Evolutionary conservation across 2,113 vertebrate genomes (phyloP), one percentile per base, ranked within the genome.

Genomic region (Zootoca vivipara): DNA sequence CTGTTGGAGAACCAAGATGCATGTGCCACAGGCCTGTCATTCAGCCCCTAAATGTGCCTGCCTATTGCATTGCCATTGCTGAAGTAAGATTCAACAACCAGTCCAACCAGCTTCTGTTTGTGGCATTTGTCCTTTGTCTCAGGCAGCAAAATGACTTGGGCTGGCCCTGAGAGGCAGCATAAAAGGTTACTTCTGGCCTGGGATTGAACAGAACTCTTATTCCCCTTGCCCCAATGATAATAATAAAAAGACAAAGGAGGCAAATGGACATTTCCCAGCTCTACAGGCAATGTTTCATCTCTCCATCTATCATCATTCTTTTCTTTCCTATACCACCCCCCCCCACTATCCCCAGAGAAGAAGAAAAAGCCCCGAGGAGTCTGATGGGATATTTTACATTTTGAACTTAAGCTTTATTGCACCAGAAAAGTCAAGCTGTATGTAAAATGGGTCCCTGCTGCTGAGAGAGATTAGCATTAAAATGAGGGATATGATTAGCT

Each of bases 391-490:
- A 82, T 86, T 89, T 89, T 69, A 82, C n/a, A 86, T 77, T 86
- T 58, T 35, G 26, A 67, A 26, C 52, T 78, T 90, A 83, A 35
- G 73, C 30, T 83, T 90, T 86, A 86, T 83, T 86, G 85, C 64
- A 83, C 79, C 85, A 86, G 84, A 83, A 90, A 82, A 90, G 81
- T 52, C 64, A 86, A 30, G 80, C 72, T 70, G 30, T 83, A 90
- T 78, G 79, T 86, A 83, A 86, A 86, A 90, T 81, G 20, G 46
- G 28, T 26, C n/a, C 15, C 33, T 18, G 80, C 65, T 64, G 74
- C 85, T 83, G 89, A 90, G 73, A 86, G 77, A 86, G 62, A 90
- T 90, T 90, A 90, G 89, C 89, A 90, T 90, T 90, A 86, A 90
- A 90, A 86, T 90, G 42, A 22, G 16, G 52, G 64, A 82, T 86